Base-by-base conservation (phyloP, 2,888 invertebrate species). In the Aphrophora alni region DNA sequence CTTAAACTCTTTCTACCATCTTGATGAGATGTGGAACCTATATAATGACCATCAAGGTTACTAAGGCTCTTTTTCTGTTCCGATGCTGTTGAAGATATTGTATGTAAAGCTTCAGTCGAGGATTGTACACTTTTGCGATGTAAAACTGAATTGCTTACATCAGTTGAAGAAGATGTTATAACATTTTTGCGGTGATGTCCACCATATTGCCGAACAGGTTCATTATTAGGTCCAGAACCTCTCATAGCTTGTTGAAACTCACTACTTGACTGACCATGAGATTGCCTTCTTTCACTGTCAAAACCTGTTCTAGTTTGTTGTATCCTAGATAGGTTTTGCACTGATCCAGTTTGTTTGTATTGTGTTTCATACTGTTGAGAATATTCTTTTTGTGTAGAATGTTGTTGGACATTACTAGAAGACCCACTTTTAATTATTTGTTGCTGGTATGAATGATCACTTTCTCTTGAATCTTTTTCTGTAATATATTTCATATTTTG, bases 51-150 rank as follows among this genome's bases (percentile, higher is more conserved):
- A 84, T 94, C 93, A 0, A 96, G 89, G 87, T 95, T 95, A 27
- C 93, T 92, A 82, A 95, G 94, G 81, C 95, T 95, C 87, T 95
- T 95, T 76, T 94, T 91, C 88, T 95, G 95, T 68, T 85, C 84
- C 27, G 95, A 93, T 24, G 95, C 95, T 0, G 94, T 92, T 0
- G 93, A 92, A 0, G 89, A 89, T 12, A 92, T 93, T 0, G 93
- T 92, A 86, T 95, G 94, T 5, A 93, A 89, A 0, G 93, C 93
- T 88, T 94, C 94, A n/a, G 92, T 92, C 0, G 92, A 92, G 0
- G 92, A 91, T 1, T 92, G 90, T 14, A 91, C 88, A 24, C 93
- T 92, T 86, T 94, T 95, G 69, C 96, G 92, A 87, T 95, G 95
- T 44, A 96, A 90, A 71, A 96, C 93, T 69, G 95, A 90, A 86